Percentiles rank a stretch among this genome's conserved stretches.
These are phyloP conservation scores for Pelmatolapia mariae DNA, from an alignment of 2,113 vertebrate genomes.

Conservation along the genomic window DNA sequence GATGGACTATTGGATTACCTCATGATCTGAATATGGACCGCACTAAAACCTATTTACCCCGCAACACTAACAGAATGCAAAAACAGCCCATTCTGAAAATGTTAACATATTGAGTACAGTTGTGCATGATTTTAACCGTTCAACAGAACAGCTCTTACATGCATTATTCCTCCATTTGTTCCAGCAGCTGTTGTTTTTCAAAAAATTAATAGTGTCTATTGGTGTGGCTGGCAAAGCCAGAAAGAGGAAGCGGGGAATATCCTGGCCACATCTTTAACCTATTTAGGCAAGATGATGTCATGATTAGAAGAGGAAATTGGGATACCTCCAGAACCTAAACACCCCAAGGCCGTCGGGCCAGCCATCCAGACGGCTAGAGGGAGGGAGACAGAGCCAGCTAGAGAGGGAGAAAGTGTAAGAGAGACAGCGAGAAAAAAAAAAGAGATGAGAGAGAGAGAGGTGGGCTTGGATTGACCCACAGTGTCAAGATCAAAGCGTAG, in stretches of 20 bases:
- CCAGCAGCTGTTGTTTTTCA: slow-evolving; percentile 16
- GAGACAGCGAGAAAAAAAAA: slow-evolving; percentile 13
- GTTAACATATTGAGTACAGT: not conserved
- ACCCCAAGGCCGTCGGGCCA: slow-evolving; percentile 66
- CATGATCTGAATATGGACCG: slow-evolving; percentile 34
- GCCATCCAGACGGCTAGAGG: slow-evolving; percentile 54
- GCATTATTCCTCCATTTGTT: slow-evolving; percentile 28
- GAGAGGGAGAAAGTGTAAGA: not conserved
- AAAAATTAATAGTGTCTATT: slow-evolving; percentile 31
- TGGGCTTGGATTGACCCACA: slow-evolving; percentile 59
- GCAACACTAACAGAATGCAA: not conserved
- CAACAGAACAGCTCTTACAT: slow-evolving; percentile 1
- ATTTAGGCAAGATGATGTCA: slow-evolving; percentile 81
- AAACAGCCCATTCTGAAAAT: not conserved
- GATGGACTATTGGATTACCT: slow-evolving; percentile 62
- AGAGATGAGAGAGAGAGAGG: slow-evolving; percentile 9
- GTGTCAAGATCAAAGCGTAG: slow-evolving; percentile 76
- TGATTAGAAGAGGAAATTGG: slow-evolving; percentile 82
- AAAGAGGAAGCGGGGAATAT: slow-evolving; percentile 65
- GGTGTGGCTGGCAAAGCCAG: slow-evolving; percentile 41
- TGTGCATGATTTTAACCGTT: slow-evolving; percentile 2
- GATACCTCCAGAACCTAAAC: slow-evolving; percentile 78
- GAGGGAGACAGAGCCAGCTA: slow-evolving; percentile 35
- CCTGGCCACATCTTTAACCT: slow-evolving; percentile 82
- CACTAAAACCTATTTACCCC: not conserved